Evolutionary conservation across 2,888 invertebrate species (phyloP).

Genomic region (Cylloceria caligata): DNA sequence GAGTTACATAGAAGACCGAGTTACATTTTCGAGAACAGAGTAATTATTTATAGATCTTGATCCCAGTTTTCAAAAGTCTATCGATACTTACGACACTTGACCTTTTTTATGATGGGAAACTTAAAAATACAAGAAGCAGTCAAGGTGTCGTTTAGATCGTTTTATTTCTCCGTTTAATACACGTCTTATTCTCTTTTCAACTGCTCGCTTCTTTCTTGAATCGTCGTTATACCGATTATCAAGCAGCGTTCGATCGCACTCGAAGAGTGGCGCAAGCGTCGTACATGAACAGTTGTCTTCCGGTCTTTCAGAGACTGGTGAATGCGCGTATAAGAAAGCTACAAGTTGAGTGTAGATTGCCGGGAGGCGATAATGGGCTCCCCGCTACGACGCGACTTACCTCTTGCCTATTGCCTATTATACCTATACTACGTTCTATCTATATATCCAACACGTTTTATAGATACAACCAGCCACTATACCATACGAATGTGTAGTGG

Average conservation of each 20-base stretch:
- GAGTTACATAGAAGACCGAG: constrained; percentile 6
- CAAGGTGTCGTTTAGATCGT: constrained; percentile 1
- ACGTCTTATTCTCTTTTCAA: not conserved
- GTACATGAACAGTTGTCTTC: constrained; percentile 65
- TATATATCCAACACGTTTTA: constrained; percentile 62
- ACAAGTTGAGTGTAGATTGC: constrained; percentile 65
- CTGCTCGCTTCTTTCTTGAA: not conserved
- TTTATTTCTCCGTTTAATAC: not conserved
- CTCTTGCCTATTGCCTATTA: constrained; percentile 64
- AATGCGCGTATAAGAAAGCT: constrained; percentile 54
- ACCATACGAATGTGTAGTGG: constrained; percentile 53
- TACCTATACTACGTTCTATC: constrained; percentile 59
- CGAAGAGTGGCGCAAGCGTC: constrained; percentile 38
- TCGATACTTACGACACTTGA: not conserved
- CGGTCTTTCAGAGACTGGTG: constrained; percentile 70
- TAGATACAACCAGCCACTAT: constrained; percentile 57
- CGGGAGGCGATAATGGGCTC: constrained; percentile 72
- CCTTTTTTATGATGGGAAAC: not conserved
- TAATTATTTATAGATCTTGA: no score
- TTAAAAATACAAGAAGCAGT: not conserved
- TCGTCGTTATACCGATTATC: constrained; percentile 33
- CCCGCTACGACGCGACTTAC: constrained; percentile 67
- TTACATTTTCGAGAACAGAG: no score
- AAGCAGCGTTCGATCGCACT: constrained; percentile 21
- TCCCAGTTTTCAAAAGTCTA: not conserved